Evolutionary conservation across 30 jellyfish, hydroid and myxozoan species (phyloP), one percentile per base, ranked within the genome.

Genomic region (Cassiopea andromeda): DNA sequence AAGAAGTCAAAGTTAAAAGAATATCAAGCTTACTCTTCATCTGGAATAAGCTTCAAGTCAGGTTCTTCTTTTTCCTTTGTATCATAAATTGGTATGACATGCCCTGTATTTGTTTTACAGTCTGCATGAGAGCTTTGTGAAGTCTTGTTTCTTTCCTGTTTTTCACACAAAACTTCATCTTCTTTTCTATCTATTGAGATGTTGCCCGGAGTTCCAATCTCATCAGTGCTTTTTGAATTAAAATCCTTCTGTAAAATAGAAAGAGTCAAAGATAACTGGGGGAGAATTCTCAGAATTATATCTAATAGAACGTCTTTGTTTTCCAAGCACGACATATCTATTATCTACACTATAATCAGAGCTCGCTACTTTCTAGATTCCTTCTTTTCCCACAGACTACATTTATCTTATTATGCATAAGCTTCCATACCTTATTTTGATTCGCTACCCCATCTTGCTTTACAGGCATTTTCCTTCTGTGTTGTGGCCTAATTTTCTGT

Each of bases 11-110:
- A n/a, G n/a, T n/a, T n/a, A n/a, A n/a, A n/a, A n/a, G n/a, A n/a
- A n/a, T n/a, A n/a, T n/a, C n/a, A n/a, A n/a, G n/a, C 90, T 66
- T 70, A 81, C 90, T 64, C 82, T 61, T 81, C 69, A 81, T 81
- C 90, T 61, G 90, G 27, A 69, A 81, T 48, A 15, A 66, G 45
- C 54, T 75, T 81, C 44, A 81, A 60, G 17, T 81, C 82, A 7
- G 73, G 50, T 66, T 67, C 90, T 18, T 81, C 57, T 54, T 66
- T 38, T 13, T 44, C 48, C 60, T 57, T 57, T 1, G 19, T 4
- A 75, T 75, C 64, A 50, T 2, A 50, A 50, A 5, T 50, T n/a
- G n/a, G n/a, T n/a, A n/a, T n/a, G n/a, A n/a, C n/a, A n/a, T n/a
- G n/a, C n/a, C n/a, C n/a, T n/a, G n/a, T n/a, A n/a, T n/a, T n/a